Conservation (phyloP, 2,113 vertebrate species). For the Campylomormyrus numenius region DNA sequence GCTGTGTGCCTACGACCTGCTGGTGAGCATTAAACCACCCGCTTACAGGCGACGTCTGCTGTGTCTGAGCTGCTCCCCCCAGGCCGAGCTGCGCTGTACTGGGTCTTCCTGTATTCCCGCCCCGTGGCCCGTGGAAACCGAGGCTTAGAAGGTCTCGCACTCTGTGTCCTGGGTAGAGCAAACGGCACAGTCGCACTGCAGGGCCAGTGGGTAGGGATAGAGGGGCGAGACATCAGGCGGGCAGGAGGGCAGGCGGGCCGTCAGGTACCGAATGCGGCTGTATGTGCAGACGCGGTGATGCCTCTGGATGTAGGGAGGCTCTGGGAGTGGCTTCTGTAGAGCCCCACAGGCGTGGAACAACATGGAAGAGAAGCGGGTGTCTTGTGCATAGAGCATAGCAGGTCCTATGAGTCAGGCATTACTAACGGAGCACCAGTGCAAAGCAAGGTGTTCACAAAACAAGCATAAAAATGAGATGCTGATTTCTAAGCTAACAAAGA, state of each 20-base stretch:
- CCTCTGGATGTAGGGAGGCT: slow-evolving; percentile 56
- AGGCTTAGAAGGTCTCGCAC: slow-evolving; percentile 58
- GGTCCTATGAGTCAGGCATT: not conserved
- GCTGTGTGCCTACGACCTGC: not conserved
- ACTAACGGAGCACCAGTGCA: not conserved
- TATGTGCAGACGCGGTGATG: slow-evolving; percentile 62
- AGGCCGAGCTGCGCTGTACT: not conserved
- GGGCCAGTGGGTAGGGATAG: slow-evolving; percentile 60
- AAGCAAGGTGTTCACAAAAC: not conserved
- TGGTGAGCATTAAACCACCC: not conserved
- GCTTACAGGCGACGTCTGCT: not conserved
- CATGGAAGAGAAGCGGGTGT: not conserved
- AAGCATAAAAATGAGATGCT: not conserved
- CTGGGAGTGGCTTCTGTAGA: slow-evolving; percentile 51
- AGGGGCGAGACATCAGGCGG: slow-evolving; percentile 51
- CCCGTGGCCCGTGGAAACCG: not conserved
- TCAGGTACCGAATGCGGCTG: slow-evolving; percentile 49
- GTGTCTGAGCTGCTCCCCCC: not conserved
- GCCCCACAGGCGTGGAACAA: not conserved
- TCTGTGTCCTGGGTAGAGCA: slow-evolving; percentile 61
- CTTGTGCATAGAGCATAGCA: not conserved
- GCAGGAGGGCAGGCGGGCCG: slow-evolving; percentile 54
- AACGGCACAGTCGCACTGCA: slow-evolving; percentile 56
- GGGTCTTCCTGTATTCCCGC: not conserved
- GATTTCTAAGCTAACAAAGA: not conserved